Base-by-base conservation (phyloP, 1,140 invertebrate species). In the Brachionus asplanchnoidis region DNA sequence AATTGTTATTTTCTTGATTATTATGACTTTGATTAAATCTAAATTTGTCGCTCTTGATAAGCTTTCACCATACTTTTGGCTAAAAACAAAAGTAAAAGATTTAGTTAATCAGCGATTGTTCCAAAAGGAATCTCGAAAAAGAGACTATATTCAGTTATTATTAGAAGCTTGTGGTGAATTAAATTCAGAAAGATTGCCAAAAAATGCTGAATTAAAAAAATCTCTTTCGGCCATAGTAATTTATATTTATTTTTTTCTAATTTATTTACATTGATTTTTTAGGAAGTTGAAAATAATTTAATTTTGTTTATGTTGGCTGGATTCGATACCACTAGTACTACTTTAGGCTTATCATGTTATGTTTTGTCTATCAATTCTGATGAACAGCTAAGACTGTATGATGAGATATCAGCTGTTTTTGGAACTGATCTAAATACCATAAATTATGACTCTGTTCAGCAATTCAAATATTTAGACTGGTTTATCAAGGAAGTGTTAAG, bases 291-390 rank as follows among this genome's bases (percentile, higher is more conserved):
- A 17, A 85, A 87, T 8, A 87, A 88, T 46, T 85, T 87, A 11
- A 77, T 89, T 1, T 73, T 89, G 11, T 89, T 89, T 77, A 84
- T 89, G 12, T 70, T 89, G 79, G 88, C 88, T 44, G 89, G 89
- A 0, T 89, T 88, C 70, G 89, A 89, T 83, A 92, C 91, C 3
- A 91, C 90, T 0, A 89, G 91, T 46, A 90, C 88, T 4, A 87
- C 89, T 0, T 80, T 92, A 87, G 40, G 77, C 20, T 79, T 36
- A 53, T 90, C 68, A n/a, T 40, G 28, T n/a, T n/a, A 90, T 85
- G 87, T 90, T 85, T 87, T 92, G 80, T 88, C 91, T 7, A 87
- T 85, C 7, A 88, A 92, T 87, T 90, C 87, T 23, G 87, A 91
- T 12, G 87, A 91, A 42, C 91, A 92, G 85, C 86, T 89, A 11